Percentiles rank a stretch among this genome's conserved stretches.
Evolutionary conservation across 2,888 invertebrate genomes (phyloP).

Genomic region (Rotaria socialis): DNA sequence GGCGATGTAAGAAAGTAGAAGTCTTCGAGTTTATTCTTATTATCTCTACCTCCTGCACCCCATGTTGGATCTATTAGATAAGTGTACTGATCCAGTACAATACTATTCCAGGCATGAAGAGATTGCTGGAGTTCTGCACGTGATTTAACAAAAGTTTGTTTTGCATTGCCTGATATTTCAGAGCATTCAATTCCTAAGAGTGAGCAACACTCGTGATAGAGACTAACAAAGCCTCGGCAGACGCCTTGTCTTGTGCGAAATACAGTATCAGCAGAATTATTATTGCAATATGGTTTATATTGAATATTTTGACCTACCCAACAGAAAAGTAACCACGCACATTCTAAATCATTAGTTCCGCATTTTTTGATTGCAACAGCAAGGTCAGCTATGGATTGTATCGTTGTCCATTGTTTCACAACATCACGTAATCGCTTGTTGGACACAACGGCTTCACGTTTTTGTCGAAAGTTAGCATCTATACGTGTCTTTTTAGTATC

Average conservation of each 20-base stretch:
- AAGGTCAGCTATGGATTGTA: background rate
- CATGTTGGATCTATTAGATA: constrained; percentile 28
- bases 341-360: constrained; percentile 2
- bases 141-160: background rate
- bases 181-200: background rate
- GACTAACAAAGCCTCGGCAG: constrained; percentile 33
- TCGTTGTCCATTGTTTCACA: background rate
- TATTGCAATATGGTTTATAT: background rate
- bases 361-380: background rate
- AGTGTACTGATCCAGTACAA: background rate
- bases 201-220: constrained; percentile 34
- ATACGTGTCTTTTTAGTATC: background rate
- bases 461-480: background rate
- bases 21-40: background rate
- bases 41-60: constrained; percentile 5
- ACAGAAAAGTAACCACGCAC: constrained; percentile 21
- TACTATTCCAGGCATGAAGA: constrained; percentile 29
- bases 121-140: background rate
- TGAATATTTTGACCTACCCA: constrained; percentile 28
- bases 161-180: background rate
- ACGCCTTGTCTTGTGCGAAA: constrained; percentile 22
- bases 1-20: constrained; percentile 33
- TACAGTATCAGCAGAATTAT: background rate
- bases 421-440: background rate
- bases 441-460: background rate